These are phyloP conservation scores for Calameuta filiformis DNA, from an alignment of 2,888 invertebrate genomes.

Conservation along the genomic window DNA sequence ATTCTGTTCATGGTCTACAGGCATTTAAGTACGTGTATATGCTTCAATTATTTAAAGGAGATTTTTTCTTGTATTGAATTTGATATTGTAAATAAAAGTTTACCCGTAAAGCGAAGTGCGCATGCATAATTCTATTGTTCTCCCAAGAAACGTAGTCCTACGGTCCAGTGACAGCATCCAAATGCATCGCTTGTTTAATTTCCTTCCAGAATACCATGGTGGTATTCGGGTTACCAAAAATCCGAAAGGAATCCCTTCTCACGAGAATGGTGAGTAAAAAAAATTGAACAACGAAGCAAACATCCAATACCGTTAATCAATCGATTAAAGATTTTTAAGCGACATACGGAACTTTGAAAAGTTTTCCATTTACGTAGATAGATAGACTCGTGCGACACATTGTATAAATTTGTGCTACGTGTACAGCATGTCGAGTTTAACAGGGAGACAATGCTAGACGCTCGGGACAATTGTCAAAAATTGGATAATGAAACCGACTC, in stretches of 20 bases:
- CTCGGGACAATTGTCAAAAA: slow-evolving; percentile 19
- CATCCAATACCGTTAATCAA: not conserved
- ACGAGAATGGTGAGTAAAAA: not conserved
- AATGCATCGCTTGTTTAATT: not conserved
- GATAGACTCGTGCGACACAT: not conserved
- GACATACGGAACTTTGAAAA: not conserved
- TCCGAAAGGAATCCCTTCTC: not conserved
- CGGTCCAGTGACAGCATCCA: not conserved
- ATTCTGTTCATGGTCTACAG: not conserved
- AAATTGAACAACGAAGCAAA: not conserved
- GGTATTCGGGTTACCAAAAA: not conserved
- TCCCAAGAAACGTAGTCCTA: not conserved
- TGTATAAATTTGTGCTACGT: not conserved
- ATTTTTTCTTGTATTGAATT: not conserved
- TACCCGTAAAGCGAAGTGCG: not conserved
- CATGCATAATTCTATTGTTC: not conserved
- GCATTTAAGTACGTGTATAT: not conserved
- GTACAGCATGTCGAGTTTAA: not conserved
- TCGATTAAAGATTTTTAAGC: not conserved
- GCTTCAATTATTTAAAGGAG: not conserved
- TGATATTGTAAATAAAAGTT: not conserved
- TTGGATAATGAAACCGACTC: slow-evolving; percentile 18
- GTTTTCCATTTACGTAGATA: not conserved
- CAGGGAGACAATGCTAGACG: slow-evolving; percentile 3
- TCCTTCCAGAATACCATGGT: not conserved